phyloP scores from a whole-genome alignment of 64 coral and sea anemone species.

The Astreopora myriophthalma region DNA sequence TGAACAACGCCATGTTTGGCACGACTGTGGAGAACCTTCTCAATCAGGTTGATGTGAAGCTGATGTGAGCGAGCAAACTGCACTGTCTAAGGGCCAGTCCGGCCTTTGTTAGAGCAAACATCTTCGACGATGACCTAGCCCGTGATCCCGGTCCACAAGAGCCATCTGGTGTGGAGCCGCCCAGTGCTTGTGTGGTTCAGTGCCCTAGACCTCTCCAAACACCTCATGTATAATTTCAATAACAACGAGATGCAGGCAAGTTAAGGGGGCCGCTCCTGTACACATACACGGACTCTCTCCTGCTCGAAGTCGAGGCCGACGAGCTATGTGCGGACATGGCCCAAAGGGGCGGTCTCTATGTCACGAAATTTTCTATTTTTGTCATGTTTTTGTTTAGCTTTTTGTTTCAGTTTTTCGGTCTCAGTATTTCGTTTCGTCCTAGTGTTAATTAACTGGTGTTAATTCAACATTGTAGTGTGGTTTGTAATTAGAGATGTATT shows the following conservation, averaged over 20 bases:
- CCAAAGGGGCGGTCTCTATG: too few relatives aligned
- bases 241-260: not conserved
- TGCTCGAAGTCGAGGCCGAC: too few relatives aligned
- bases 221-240: not conserved
- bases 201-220: not conserved
- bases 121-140: not conserved
- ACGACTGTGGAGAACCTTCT: not conserved
- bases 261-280: not conserved
- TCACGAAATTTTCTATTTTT: too few relatives aligned
- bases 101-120: not conserved
- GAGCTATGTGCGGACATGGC: too few relatives aligned
- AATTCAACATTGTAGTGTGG: too few relatives aligned
- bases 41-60: not conserved
- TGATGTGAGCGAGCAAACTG: not conserved
- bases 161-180: not conserved
- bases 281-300: too few relatives aligned
- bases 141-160: not conserved
- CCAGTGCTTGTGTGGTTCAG: not conserved
- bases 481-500: too few relatives aligned
- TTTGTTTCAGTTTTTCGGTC: too few relatives aligned
- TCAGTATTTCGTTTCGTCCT: too few relatives aligned
- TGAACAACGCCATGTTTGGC: too few relatives aligned
- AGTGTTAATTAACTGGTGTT: too few relatives aligned
- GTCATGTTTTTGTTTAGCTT: too few relatives aligned
- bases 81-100: not conserved